Base-by-base conservation (phyloP, 1,140 invertebrate species). In the Cydia pomonella region DNA sequence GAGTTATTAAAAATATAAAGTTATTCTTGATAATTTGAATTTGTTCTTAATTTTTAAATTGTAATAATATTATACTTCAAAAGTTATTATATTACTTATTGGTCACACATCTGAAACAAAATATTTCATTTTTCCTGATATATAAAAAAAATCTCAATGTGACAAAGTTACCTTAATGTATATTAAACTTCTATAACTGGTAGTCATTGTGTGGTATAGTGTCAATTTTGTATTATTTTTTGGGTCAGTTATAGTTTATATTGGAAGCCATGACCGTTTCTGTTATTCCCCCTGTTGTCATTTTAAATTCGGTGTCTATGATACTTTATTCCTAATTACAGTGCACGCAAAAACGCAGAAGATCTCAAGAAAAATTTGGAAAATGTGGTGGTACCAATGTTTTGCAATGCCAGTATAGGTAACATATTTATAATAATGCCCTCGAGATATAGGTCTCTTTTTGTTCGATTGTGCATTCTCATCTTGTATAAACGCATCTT, bases 361-460 rank as follows among this genome's bases (percentile, higher is more conserved):
- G 97, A 98, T 89, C 94, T 99, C 84, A 98, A 98, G 92, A 96
- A 96, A 93, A 95, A 96, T 84, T 95, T 99, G 91, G 98, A 99
- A 95, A 96, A 95, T 85, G 97, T 99, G 81, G 97, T 99, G 77
- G 97, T 99, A 82, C 98, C 98, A 79, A 98, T 99, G 96, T 99
- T 99, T 94, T 99, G 98, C 93, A 97, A 97, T 92, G 96, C 98
- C 69, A 96, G 96, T 90, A 94, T 95, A 91, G 94, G 94, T 94
- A 94, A 94, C 90, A 93, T 94, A 87, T 92, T 89, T 89, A 87
- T 91, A 91, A 90, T 93, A 92, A 93, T 92, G 91, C 85, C 89
- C 85, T 90, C 88, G 80, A 92, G 85, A 86, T 85, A 81, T 90
- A 90, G 91, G 87, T 88, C 83, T 93, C 83, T 90, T 29, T 59